Evolutionary conservation across 2,888 invertebrate genomes (phyloP), one percentile per base, ranked within the genome.

Genomic region (Drosophila pegasa): DNA sequence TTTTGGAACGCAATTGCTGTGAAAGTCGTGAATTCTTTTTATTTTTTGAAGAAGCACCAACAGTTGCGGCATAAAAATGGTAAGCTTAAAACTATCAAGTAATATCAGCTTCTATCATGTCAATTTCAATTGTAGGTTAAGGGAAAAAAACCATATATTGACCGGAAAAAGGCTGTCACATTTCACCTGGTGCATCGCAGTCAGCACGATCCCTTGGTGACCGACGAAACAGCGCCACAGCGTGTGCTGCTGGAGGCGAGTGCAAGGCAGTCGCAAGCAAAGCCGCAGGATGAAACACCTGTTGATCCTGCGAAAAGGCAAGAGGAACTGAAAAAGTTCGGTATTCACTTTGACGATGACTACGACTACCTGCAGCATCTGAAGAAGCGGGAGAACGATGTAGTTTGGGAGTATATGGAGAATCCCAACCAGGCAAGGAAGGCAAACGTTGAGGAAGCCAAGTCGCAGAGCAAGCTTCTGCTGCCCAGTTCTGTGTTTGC

Each of bases 361-460:
- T 98, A 98, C 91, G 95, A 99, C 91, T 99, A 99, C 90, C 92
- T 99, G 75, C 97, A 99, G 91, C 98, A 99, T 94, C 93, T 99
- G 61, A 91, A 90, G 60, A 80, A 91, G 65, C 85, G 90, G 0
- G 90, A 90, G 6, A 86, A 90, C 33, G 91, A 91, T 31, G 83
- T 90, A 2, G 91, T 91, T 12, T 92, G 92, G 92, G 92, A 92
- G 58, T 92, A 90, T 71, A 91, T 92, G 31, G 92, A 92, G 54
- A 90, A 90, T 41, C 89, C 91, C 0, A 92, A 92, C 68, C 89
- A 91, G 48, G 80, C 75, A 3, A 90, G 85, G 22, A 92, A 90
- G n/a, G 9, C 52, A 4, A 51, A 16, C 9, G 75, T 48, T 3
- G 79, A 69, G 4, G 72, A 75, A 8, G 62, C 70, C 0, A 77